phyloP scores from a whole-genome alignment of 2,797 vertebrate species.

The Corythornis leucogaster region DNA sequence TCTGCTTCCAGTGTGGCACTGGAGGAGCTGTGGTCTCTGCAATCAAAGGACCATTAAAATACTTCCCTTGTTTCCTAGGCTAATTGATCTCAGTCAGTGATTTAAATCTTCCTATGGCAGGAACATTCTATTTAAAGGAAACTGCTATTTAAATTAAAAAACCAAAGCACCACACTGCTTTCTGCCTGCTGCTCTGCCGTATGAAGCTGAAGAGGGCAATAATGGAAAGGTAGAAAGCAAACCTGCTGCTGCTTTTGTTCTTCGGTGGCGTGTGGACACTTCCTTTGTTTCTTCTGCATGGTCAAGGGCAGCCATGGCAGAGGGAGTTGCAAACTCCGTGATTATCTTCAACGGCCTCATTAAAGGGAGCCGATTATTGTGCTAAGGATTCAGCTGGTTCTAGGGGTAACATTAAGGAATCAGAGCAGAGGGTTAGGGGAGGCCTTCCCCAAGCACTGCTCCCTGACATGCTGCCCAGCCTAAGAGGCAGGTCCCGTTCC shows the following conservation, averaged over 20 bases:
- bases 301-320: not conserved
- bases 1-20: not conserved
- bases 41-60: slow-evolving; percentile 66
- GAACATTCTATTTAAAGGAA: slow-evolving; percentile 66
- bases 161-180: slow-evolving; percentile 16
- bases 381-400: not conserved
- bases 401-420: fast-evolving
- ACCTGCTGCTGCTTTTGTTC: not conserved
- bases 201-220: slow-evolving; percentile 1
- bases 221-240: not conserved
- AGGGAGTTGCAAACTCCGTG: not conserved
- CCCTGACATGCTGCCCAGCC: not conserved
- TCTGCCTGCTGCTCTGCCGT: slow-evolving; percentile 38
- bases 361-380: not conserved
- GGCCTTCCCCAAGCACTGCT: not conserved
- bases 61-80: slow-evolving; percentile 53
- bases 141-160: slow-evolving; percentile 60
- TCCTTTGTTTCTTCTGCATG: not conserved
- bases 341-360: not conserved
- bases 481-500: not conserved
- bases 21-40: slow-evolving; percentile 46
- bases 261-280: not conserved
- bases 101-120: slow-evolving; percentile 56
- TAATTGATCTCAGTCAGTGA: slow-evolving; percentile 69
- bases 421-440: not conserved